phyloP scores from a whole-genome alignment of 2,888 invertebrate genomes.

The Octodonta nipae region DNA sequence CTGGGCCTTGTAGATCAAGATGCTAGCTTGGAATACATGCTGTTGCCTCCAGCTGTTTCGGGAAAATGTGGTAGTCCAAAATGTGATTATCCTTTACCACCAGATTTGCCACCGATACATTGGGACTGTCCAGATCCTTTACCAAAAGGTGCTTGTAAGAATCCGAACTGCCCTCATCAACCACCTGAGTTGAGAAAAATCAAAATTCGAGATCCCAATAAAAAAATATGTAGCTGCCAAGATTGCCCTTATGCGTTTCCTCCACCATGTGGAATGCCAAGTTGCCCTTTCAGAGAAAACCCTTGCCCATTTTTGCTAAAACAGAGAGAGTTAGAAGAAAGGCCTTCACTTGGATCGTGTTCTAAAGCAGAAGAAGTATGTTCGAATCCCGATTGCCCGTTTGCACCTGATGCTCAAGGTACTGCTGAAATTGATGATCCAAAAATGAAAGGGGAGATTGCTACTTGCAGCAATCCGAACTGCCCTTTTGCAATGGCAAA shows the following conservation, averaged over 20 bases:
- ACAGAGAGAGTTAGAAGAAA: not conserved
- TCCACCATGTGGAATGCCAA: conserved; percentile 15
- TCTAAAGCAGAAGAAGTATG: conserved; percentile 9
- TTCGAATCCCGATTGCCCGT: conserved; percentile 19
- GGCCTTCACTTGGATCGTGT: not conserved
- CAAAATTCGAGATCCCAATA: conserved; percentile 21
- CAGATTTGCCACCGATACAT: conserved; percentile 30
- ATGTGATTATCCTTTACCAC: conserved; percentile 22
- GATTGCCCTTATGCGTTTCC: conserved; percentile 28
- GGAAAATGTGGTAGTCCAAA: conserved; percentile 27
- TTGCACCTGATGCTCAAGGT: conserved; percentile 3
- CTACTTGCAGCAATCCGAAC: conserved; percentile 11
- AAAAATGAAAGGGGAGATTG: not conserved
- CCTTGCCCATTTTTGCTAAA: conserved; percentile 13
- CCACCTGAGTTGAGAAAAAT: conserved; percentile 21
- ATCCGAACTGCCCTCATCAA: conserved; percentile 29
- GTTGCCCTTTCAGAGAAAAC: conserved; percentile 15
- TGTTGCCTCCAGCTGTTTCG: conserved; percentile 19
- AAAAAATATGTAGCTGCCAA: conserved; percentile 26
- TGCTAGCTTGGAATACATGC: conserved; percentile 21
- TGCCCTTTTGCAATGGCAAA: conserved; percentile 10
- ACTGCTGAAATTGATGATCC: not conserved
- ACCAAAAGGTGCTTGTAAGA: conserved; percentile 30
- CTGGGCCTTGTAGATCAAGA: conserved; percentile 26
- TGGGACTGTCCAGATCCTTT: conserved; percentile 36